Conservation (phyloP, 2,113 vertebrate species). For the Burhinus bistriatus region DNA sequence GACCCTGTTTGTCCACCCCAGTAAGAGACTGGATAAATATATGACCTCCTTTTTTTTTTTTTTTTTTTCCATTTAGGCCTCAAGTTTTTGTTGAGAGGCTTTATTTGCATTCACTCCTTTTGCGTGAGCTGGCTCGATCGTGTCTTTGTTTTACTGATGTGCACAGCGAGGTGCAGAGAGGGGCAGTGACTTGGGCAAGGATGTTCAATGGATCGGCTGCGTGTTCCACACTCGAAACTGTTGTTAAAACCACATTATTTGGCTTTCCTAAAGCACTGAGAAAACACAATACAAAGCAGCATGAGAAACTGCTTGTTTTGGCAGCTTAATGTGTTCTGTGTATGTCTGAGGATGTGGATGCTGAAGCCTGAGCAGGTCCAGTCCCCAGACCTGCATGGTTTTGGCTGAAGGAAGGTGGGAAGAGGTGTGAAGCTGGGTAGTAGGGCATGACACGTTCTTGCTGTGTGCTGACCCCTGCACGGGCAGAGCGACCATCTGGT, state of each 20-base stretch:
- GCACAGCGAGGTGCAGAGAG: background rate
- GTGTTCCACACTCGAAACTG: fast-evolving
- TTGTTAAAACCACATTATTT: background rate
- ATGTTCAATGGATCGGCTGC: background rate
- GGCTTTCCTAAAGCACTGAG: background rate
- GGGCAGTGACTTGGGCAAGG: background rate
- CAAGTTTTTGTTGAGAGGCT: background rate
- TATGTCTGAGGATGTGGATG: background rate
- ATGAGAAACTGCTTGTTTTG: background rate
- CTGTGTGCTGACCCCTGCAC: background rate
- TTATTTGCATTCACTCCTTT: background rate
- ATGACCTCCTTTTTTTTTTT: background rate
- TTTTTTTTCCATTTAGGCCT: background rate
- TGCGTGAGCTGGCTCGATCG: fast-evolving
- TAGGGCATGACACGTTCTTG: fast-evolving
- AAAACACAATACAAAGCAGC: background rate
- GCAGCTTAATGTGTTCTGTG: fast-evolving
- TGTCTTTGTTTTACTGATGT: background rate
- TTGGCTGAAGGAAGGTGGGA: background rate
- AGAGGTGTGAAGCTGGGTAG: background rate
- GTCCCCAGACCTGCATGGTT: background rate
- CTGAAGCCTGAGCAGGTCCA: background rate
- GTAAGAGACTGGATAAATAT: background rate
- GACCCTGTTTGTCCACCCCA: background rate
- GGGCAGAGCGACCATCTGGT: background rate